Percentiles rank a stretch among this genome's conserved stretches.
Conservation (phyloP, 2,113 vertebrate species). For the Scophthalmus maximus region DNA sequence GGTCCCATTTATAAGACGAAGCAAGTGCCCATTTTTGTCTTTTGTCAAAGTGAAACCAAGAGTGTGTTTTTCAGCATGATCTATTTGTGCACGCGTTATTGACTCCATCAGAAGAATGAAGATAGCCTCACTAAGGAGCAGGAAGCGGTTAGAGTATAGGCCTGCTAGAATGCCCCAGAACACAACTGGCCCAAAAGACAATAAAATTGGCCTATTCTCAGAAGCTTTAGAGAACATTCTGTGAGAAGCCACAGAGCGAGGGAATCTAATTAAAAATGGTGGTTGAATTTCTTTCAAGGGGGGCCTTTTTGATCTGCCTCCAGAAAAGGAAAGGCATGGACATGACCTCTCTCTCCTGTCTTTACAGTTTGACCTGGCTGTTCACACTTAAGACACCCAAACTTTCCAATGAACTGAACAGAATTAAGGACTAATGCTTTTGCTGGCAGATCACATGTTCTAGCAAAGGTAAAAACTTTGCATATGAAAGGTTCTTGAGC, state of each 20-base stretch:
- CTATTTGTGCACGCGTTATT: not conserved
- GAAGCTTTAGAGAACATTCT: slow-evolving; percentile 50
- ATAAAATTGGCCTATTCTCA: slow-evolving; percentile 19
- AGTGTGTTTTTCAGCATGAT: slow-evolving; percentile 22
- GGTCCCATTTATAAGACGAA: not conserved
- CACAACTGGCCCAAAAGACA: slow-evolving; percentile 43
- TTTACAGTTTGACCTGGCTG: slow-evolving; percentile 37
- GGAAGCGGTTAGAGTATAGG: slow-evolving; percentile 44
- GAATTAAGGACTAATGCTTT: slow-evolving; percentile 54
- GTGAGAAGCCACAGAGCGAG: slow-evolving; percentile 25
- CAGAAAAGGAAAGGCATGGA: slow-evolving; percentile 49
- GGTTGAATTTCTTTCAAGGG: slow-evolving; percentile 14
- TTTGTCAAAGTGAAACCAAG: slow-evolving; percentile 45
- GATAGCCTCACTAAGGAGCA: slow-evolving; percentile 27
- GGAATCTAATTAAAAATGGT: slow-evolving; percentile 4
- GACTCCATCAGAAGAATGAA: slow-evolving; percentile 34
- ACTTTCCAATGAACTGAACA: slow-evolving; percentile 47
- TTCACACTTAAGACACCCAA: slow-evolving; percentile 50
- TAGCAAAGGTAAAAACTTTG: slow-evolving; percentile 47
- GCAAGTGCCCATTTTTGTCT: slow-evolving; percentile 9
- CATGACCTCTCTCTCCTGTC: slow-evolving; percentile 42
- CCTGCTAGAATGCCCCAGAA: slow-evolving; percentile 36
- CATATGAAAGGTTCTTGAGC: slow-evolving; percentile 32
- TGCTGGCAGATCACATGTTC: slow-evolving; percentile 47
- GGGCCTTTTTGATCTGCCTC: slow-evolving; percentile 31